Base-by-base conservation (phyloP, 2,888 invertebrate species). In the Tolmerus cingulatus region DNA sequence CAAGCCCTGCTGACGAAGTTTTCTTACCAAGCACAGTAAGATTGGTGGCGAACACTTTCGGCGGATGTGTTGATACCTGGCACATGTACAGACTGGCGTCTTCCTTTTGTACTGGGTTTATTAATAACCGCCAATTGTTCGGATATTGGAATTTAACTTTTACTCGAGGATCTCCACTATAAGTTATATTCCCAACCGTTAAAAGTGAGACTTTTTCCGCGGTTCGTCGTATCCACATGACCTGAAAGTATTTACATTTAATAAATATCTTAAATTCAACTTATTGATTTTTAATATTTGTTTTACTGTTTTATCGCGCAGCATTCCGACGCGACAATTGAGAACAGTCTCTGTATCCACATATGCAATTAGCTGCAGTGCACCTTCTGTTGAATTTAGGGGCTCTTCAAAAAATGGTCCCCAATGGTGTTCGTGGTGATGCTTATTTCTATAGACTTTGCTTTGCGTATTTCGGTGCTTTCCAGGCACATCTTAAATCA, bases 1-100 rank as follows among this genome's bases (percentile, higher is more conserved):
- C 2, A 16, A n/a, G 14, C 2, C 16, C 16, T 51, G 5, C n/a
- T n/a, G 7, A 51, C 51, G n/a, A 51, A 51, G 4, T 5, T n/a
- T 76, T 37, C 34, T 94, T 94, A 96, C 96, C 95, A 91, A 96
- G 93, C 90, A 96, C 95, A 89, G 95, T 96, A 89, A 96, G 94
- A 91, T 96, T 96, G 88, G 96, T 95, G 90, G 95, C 94, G 91
- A 96, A 95, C 89, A 96, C 96, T 90, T 95, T 94, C 34, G 96
- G 96, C 30, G 96, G 96, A 93, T 96, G 96, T 76, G 96, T 96
- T 87, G 96, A 96, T 91, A 96, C 95, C 94, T 96, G 96, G 93
- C 96, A 96, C 94, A 96, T 95, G 91, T 96, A 96, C 87, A 95
- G 93, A 30, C 96, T 96, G 76, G 95, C 95, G 91, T 96, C 96